Evolutionary conservation across 1,140 invertebrate genomes (phyloP).

Genomic region (Leptinotarsa defecta): DNA sequence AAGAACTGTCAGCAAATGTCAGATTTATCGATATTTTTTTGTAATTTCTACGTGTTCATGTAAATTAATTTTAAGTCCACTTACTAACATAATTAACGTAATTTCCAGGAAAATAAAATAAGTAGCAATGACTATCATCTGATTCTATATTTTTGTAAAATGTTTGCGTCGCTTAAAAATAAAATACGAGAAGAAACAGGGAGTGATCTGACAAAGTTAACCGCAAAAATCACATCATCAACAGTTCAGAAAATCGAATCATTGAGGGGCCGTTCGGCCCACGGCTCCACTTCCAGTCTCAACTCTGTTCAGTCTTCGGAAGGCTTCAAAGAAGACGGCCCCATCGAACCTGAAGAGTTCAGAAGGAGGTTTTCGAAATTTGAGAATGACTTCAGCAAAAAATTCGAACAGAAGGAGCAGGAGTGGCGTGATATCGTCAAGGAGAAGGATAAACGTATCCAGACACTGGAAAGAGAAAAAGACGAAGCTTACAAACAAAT

Average conservation of each 20-base stretch:
- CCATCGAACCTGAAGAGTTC: constrained; percentile 59
- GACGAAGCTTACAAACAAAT: constrained; percentile 64
- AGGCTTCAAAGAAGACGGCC: constrained; percentile 51
- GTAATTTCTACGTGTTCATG: constrained; percentile 1
- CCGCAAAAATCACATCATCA: constrained; percentile 53
- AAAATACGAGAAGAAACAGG: constrained; percentile 77
- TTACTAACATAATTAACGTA: neutral
- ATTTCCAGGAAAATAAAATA: neutral
- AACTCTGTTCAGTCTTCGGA: constrained; percentile 60
- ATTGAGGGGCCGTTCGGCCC: constrained; percentile 61
- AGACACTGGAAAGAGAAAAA: constrained; percentile 65
- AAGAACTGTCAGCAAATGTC: neutral
- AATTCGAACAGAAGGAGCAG: constrained; percentile 69
- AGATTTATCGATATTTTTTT: neutral
- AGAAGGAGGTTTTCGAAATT: constrained; percentile 59
- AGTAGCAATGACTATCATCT: neutral
- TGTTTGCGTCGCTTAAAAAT: constrained; percentile 72
- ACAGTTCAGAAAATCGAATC: constrained; percentile 61
- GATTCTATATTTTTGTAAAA: constrained; percentile 40
- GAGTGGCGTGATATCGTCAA: constrained; percentile 67
- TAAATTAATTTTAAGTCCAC: neutral
- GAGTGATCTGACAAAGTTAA: constrained; percentile 65
- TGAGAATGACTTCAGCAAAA: constrained; percentile 63
- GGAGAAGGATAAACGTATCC: constrained; percentile 62
- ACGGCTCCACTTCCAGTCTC: constrained; percentile 67